Conservation (phyloP, 2,113 vertebrate species). For the Gopherus flavomarginatus region DNA sequence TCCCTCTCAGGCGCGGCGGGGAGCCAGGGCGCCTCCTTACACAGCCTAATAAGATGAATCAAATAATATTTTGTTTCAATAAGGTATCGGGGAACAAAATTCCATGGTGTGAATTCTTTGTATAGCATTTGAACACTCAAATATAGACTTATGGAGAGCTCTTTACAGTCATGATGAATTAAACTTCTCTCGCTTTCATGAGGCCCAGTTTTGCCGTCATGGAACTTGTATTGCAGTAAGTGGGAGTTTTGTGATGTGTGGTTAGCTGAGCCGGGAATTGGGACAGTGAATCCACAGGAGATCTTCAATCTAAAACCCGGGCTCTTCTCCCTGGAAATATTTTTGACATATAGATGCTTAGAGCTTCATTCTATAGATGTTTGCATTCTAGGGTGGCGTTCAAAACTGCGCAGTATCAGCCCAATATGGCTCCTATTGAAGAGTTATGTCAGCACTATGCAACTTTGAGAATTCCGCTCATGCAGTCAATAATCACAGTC, state of each 20-base stretch:
- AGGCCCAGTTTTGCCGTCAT: neutral
- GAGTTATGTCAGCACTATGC: neutral
- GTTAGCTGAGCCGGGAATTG: neutral
- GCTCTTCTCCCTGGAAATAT: neutral
- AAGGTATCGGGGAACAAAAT: neutral
- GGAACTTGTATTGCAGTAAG: fast-evolving
- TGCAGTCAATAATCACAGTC: neutral
- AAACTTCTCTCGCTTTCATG: neutral
- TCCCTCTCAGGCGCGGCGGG: no score
- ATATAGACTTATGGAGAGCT: neutral
- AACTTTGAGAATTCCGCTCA: neutral
- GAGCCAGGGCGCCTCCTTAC: no score
- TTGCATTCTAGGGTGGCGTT: neutral
- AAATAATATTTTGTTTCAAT: neutral
- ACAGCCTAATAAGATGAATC: neutral
- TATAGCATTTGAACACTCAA: fast-evolving
- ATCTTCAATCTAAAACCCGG: fast-evolving
- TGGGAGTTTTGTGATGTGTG: neutral
- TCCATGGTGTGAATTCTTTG: fast-evolving
- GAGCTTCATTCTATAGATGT: fast-evolving
- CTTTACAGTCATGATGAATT: neutral
- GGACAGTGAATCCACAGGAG: neutral
- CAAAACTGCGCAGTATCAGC: neutral
- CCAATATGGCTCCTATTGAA: neutral
- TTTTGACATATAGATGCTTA: neutral